Conservation (phyloP, 1,140 invertebrate genomes). For the Penaeus indicus region DNA sequence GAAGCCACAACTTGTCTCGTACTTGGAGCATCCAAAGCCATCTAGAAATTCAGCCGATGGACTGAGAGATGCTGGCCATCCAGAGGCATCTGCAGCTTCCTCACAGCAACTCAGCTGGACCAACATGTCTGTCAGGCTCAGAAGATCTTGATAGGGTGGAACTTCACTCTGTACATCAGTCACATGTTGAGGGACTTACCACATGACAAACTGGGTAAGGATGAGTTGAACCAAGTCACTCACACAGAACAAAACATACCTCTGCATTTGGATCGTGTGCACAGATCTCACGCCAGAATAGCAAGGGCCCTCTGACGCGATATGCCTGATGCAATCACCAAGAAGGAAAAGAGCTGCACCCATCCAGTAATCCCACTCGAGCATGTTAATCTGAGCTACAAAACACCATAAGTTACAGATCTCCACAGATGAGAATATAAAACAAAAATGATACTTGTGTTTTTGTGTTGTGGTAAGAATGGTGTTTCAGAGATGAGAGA, state of each 20-base stretch:
- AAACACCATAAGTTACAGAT: not conserved
- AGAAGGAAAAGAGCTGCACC: slow-evolving; percentile 11
- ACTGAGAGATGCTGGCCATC: slow-evolving; percentile 34
- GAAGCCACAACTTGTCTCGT: slow-evolving; percentile 40
- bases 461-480: too few relatives aligned
- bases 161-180: not conserved
- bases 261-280: too few relatives aligned
- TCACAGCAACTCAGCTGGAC: not conserved
- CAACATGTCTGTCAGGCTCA: slow-evolving; percentile 19
- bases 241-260: too few relatives aligned
- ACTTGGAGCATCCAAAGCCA: slow-evolving; percentile 35
- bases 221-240: not conserved
- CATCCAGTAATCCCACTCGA: slow-evolving; percentile 22
- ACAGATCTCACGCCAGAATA: not conserved
- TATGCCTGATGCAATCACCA: slow-evolving; percentile 41
- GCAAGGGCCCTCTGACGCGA: slow-evolving; percentile 38
- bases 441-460: not conserved
- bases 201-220: not conserved
- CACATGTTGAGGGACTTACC: not conserved
- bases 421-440: not conserved
- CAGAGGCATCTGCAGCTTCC: slow-evolving; percentile 10
- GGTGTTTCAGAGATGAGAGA: too few relatives aligned
- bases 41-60: slow-evolving; percentile 27
- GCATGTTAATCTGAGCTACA: slow-evolving; percentile 18
- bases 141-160: slow-evolving; percentile 20